Evolutionary conservation across 1,140 invertebrate genomes (phyloP), one percentile per base, ranked within the genome.

Genomic region (Aphaenogaster floridana): DNA sequence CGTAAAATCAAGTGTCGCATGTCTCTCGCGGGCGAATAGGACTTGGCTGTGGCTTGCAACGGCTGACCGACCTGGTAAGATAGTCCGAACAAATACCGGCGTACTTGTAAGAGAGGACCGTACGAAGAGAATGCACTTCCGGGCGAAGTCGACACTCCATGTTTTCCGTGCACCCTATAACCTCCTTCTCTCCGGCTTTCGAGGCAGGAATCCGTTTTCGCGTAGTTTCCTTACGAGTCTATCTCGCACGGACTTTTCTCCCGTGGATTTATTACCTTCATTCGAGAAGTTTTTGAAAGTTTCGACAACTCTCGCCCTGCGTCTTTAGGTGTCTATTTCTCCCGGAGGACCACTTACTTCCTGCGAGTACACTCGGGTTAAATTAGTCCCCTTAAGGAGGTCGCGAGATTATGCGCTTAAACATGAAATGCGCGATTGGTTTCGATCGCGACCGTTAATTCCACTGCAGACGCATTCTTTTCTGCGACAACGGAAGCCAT

Each of bases 1-100:
- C 54, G 68, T 84, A 39, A 61, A 74, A 61, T 84, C 80, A 74
- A 61, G 42, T 72, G 68, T 84, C 54, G 80, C 17, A 45, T n/a
- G 17, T 84, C 17, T 13, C 17, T 48, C 6, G 28, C 17, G 42
- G 3, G 2, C 11, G 68, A 59, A 61, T 39, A 39, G 2, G 42
- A 39, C 15, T 57, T 48, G 54, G 7, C 80, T 34, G 66, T 72
- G 68, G 21, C 42, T 61, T 15, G 21, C 42, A 48, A 36, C 76
- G 17, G n/a, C 0, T 9, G 42, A 36, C 36, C 52, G 54, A 48
- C n/a, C 7, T 42, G 13, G 7, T 54, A 48, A 63, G 15, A 17
- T n/a, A 59, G 7, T 2, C 39, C 17, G 52, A 72, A 71, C 79
- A 69, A 81, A 48, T 50, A 72, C 9, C 45, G 21, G 21, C n/a